Evolutionary conservation across 2,888 invertebrate genomes (phyloP).

Genomic region (Sisyra nigra): DNA sequence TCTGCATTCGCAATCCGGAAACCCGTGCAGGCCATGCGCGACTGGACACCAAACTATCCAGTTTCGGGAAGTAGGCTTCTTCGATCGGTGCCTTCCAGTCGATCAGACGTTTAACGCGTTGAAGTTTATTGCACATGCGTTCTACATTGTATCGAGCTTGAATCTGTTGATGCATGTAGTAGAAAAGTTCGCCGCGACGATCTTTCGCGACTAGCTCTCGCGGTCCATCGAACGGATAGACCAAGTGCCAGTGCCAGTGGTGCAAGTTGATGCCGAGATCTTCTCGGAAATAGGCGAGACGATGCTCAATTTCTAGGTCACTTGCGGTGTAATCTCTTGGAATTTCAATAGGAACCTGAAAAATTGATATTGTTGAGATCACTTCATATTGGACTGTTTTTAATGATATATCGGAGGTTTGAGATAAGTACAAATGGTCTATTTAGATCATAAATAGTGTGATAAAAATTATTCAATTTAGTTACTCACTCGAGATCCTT

Average conservation of each 20-base stretch:
- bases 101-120: conserved; percentile 41
- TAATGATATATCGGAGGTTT: no score
- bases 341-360: conserved; percentile 39
- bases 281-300: conserved; percentile 70
- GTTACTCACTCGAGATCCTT: conserved; percentile 39
- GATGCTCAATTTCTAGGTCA: conserved; percentile 58
- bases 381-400: no score
- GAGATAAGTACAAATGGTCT: neutral
- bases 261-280: conserved; percentile 75
- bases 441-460: neutral
- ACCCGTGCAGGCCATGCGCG: conserved; percentile 61
- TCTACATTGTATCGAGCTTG: conserved; percentile 57
- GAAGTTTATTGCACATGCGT: conserved; percentile 53
- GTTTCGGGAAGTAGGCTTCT: conserved; percentile 73
- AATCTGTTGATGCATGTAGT: conserved; percentile 61
- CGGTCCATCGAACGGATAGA: conserved; percentile 60
- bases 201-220: conserved; percentile 51
- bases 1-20: conserved; percentile 33
- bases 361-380: no score
- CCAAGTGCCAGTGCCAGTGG: conserved; percentile 87
- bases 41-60: conserved; percentile 62
- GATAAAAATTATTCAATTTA: neutral
- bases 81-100: conserved; percentile 51
- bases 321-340: conserved; percentile 62
- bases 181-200: conserved; percentile 63